Evolutionary conservation across 1,140 invertebrate genomes (phyloP), one percentile per base, ranked within the genome.

Genomic region (Micrasema minimum): DNA sequence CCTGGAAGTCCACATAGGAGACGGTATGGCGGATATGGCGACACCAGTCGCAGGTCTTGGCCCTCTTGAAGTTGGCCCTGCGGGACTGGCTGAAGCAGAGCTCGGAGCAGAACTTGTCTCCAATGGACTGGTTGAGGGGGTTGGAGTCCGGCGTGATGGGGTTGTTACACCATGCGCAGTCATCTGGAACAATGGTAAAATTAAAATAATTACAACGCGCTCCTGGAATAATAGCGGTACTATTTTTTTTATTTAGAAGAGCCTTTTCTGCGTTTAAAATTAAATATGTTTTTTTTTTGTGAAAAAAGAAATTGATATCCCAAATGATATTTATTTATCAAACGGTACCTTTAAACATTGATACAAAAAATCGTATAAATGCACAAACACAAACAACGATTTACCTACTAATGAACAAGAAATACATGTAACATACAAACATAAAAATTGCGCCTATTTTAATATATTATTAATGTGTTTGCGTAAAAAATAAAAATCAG

Each of bases 21-120:
- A 96, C 92, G 0, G 94, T 95, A 77, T 96, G 93, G 20, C 94
- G 84, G 9, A 96, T 90, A 77, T 96, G 94, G 71, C 92, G 89
- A 80, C 95, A 97, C 94, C 94, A 96, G 80, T 96, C 94, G 79
- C 94, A 96, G n/a, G 93, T 93, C 81, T 95, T 95, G 67, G 93
- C 93, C 75, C 92, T 90, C 80, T 96, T 96, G 81, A 96, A 96
- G 70, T 92, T 93, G 0, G 94, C 94, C 46, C 94, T 83, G 53
- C 94, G 84, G 12, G 93, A 95, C 78, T 95, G 93, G 7, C 92
- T 91, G 82, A 96, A 96, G 82, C 95, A 97, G 20, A 93, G 83
- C 79, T 96, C 94, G 1, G 93, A 95, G 78, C 94, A 96, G 78
- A 93, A 94, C 0, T 87, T 85, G 5, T 88, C 85, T 0, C 87